Conservation (phyloP, 2,797 vertebrate species). For the Poeciliopsis paucimaculata region DNA sequence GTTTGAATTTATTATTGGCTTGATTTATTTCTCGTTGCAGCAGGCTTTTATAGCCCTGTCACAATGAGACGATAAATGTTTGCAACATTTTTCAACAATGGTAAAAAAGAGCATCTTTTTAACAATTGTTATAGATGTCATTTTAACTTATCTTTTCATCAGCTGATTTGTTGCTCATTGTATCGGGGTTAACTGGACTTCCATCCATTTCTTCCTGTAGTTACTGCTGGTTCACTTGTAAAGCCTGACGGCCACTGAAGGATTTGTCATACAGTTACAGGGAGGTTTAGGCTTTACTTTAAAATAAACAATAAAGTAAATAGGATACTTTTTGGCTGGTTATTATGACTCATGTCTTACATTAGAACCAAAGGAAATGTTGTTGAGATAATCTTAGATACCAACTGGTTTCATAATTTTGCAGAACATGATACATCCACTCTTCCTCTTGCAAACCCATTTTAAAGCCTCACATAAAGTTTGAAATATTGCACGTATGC, state of each 20-base stretch:
- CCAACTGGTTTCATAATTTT: background rate
- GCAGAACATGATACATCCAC: background rate
- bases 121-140: no score
- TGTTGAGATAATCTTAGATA: background rate
- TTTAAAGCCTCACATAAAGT: background rate
- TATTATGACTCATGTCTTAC: no score
- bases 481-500: background rate
- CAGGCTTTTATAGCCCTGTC: no score
- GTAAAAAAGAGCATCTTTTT: no score
- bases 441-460: background rate
- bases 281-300: background rate
- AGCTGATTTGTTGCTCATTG: no score
- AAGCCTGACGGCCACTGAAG: background rate
- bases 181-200: background rate
- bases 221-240: background rate
- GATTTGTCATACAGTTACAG: background rate
- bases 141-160: no score
- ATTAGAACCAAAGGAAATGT: no score
- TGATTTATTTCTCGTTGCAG: no score
- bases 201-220: background rate
- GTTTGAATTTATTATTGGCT: no score
- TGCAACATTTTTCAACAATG: no score
- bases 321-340: no score
- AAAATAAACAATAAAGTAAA: background rate
- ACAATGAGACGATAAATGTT: no score